Percentiles rank a stretch among this genome's conserved stretches.
Evolutionary conservation across 2,113 vertebrate genomes (phyloP).

Genomic region (Misgurnus mizolepis): DNA sequence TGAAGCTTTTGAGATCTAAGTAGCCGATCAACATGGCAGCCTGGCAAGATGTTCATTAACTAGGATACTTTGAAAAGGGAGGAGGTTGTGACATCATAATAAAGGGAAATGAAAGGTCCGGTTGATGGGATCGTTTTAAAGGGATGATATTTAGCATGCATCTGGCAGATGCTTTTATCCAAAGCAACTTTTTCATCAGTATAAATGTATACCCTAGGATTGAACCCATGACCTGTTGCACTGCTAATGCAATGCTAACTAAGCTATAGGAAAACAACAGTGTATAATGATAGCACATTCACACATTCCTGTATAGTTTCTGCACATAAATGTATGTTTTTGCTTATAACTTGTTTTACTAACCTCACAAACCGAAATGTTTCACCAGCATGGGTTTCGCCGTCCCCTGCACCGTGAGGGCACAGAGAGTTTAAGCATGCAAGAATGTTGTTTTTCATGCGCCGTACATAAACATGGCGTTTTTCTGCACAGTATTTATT

Average conservation of each 20-base stretch:
- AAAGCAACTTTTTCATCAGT: too few species aligned
- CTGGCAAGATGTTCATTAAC: conserved; percentile 43
- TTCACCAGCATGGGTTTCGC: background rate
- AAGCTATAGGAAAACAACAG: too few species aligned
- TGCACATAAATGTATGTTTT: background rate
- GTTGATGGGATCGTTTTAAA: background rate
- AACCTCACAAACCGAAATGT: background rate
- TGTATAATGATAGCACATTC: too few species aligned
- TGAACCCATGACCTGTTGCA: too few species aligned
- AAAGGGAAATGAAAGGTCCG: background rate
- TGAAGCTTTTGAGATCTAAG: conserved; percentile 47
- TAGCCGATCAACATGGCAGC: conserved; percentile 28
- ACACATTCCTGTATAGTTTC: background rate
- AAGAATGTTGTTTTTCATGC: conserved; percentile 35
- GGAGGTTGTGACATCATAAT: conserved; percentile 12
- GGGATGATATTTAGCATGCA: background rate
- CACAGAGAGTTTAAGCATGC: conserved; percentile 40
- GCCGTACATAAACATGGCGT: conserved; percentile 8
- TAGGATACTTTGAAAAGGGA: conserved; percentile 20
- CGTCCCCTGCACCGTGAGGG: conserved; percentile 21
- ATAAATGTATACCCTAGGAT: too few species aligned
- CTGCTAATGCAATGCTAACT: too few species aligned
- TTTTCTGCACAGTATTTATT: conserved; percentile 44
- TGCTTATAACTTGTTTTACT: background rate
- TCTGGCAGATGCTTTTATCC: too few species aligned